Evolutionary conservation across 2,888 invertebrate genomes (phyloP), one percentile per base, ranked within the genome.

Genomic region (Parnassius apollo): DNA sequence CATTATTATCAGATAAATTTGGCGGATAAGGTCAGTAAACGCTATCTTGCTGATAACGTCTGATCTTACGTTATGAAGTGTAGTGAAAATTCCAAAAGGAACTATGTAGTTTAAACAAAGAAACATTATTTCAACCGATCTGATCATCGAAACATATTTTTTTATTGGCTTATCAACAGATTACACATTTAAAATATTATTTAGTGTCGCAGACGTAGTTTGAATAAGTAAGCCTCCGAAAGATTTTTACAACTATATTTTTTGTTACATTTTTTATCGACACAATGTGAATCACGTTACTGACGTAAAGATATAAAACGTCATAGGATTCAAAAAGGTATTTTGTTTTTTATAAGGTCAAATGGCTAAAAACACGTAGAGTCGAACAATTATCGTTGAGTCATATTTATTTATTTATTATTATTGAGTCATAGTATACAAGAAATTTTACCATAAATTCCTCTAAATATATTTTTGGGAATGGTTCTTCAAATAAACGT

Each of bases 11-110:
- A 77, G 82, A 85, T 88, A 86, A 83, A 72, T 75, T 75, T 71
- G 64, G 72, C 71, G 84, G 87, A 88, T 88, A 86, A 86, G 77
- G 75, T 76, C 74, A 74, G 75, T 71, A 57, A 63, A 72, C 70
- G 74, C 75, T 86, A 88, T 88, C 89, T 78, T 57, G 18, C 68
- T 82, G 89, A 88, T 89, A 89, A 85, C 76, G 69, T 68, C 73
- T 77, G 81, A 85, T 85, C 86, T 82, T 69, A 71, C 72, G 74
- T 77, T 49, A 73, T 77, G 77, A 75, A 74, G 75, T 77, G 77
- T 74, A 35, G 35, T 77, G 70, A 70, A 64, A 67, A 75, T 76
- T 76, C 75, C 68, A 46, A 46, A 46, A 46, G 10, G n/a, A 46
- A 46, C 3, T 46, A n/a, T n/a, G n/a, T n/a, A 46, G 11, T 12